Base-by-base conservation (phyloP, 1,140 invertebrate species). In the Anastrepha ludens region DNA sequence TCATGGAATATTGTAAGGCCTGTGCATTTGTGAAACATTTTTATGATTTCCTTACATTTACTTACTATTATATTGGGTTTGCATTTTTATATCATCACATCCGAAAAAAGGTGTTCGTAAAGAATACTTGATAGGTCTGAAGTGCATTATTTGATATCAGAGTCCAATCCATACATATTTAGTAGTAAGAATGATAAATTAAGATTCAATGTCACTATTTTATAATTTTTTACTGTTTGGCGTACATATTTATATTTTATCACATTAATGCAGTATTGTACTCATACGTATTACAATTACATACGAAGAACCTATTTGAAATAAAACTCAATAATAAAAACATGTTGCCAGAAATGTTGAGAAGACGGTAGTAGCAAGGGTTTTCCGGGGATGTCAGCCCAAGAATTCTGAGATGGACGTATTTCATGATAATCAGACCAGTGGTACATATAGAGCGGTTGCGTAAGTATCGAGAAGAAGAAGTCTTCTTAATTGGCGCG, bases 181-280 rank as follows among this genome's bases (percentile, higher is more conserved):
- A 74, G 39, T 44, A 47, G 15, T 74, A 74, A 74, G 67, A 15
- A 17, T 74, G 44, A 74, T 44, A 44, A 44, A 70, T 70, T 74
- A 74, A 74, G 65, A 67, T 67, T 39, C 6, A 67, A 67, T 67
- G 65, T 39, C 65, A 67, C 29, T 74, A 29, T 39, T 74, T 74
- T 74, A 44, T 74, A 74, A 17, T 70, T 70, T 47, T 47, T 74
- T 47, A 6, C 20, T 13, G 2, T 67, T 11, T 67, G 65, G 65
- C 65, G 5, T 67, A 44, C 39, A 13, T 62, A 17, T 62, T 74
- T 47, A 74, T 47, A 74, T 47, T 74, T 47, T 74, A 41, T 41
- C 64, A 74, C 41, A 44, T 47, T 44, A 15, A 74, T 74, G 67
- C 67, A 74, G 67, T 74, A 74, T 74, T 74, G 67, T 44, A 74